phyloP scores from a whole-genome alignment of 2,888 invertebrate species.

The Ectemnius lituratus region DNA sequence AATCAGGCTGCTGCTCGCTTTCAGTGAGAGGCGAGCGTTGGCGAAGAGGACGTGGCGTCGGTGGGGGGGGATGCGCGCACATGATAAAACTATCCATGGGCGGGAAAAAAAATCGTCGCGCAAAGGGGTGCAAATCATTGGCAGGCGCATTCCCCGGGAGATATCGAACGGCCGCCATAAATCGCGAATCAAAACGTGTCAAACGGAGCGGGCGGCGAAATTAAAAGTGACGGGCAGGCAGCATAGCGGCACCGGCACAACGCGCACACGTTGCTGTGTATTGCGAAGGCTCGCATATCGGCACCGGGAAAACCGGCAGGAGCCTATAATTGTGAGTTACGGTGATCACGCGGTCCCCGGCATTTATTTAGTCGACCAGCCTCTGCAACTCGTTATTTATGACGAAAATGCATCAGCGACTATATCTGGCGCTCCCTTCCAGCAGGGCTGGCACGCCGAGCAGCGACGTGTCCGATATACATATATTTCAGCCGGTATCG shows the following conservation, averaged over 20 bases:
- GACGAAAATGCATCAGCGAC: constrained; percentile 68
- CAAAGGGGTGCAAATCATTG: constrained; percentile 60
- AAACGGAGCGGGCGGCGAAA: constrained; percentile 69
- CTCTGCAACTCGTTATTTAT: constrained; percentile 62
- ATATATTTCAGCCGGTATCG: constrained; percentile 51
- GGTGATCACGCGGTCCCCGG: constrained; percentile 60
- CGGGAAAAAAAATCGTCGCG: constrained; percentile 34
- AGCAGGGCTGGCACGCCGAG: constrained; percentile 9
- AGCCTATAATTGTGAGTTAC: constrained; percentile 73
- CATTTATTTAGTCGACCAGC: constrained; percentile 65
- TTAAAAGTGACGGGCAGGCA: constrained; percentile 75
- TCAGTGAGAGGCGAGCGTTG: neutral
- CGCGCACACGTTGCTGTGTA: constrained; percentile 21
- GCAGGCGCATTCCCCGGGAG: constrained; percentile 43
- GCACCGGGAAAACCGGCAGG: constrained; percentile 54
- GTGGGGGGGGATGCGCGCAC: constrained; percentile 10
- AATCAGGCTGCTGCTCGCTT: too few relatives aligned
- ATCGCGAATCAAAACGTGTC: constrained; percentile 75
- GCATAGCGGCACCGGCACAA: too few relatives aligned
- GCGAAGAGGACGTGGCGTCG: neutral
- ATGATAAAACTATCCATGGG: constrained; percentile 54
- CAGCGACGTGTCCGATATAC: constrained; percentile 9
- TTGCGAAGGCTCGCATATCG: constrained; percentile 51
- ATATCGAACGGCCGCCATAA: constrained; percentile 69
- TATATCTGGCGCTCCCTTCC: constrained; percentile 40